Base-by-base conservation (phyloP, 2,888 invertebrate species). In the Sesia bembeciformis region DNA sequence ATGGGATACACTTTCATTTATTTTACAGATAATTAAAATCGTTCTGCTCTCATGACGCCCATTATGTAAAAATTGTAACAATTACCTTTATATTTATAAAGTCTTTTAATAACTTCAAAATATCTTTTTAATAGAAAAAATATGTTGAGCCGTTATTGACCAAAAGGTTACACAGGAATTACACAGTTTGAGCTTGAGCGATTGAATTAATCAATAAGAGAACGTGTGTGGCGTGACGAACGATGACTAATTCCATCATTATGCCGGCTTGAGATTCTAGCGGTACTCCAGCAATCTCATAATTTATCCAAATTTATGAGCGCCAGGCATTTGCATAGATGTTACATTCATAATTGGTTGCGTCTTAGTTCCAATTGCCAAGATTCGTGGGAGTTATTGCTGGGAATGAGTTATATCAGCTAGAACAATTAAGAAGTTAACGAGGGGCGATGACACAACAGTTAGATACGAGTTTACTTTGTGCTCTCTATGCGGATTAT, bases 241-340 rank as follows among this genome's bases (percentile, higher is more conserved):
- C 66, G 69, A 72, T 78, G 79, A 84, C 72, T 79, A 78, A 84
- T 82, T 73, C 58, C 67, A 64, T 63, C 66, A 78, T 80, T 77
- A 78, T 70, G 68, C 66, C 66, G 67, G 46, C 46, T 8, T 46
- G 64, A 78, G 72, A 72, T 70, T 76, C 69, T 76, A 85, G 84
- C 84, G 79, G 84, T 75, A 78, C 72, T 62, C 58, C 53, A 61
- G 61, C 66, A 72, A 70, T 69, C 71, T 58, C 65, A 71, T 76
- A 74, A 76, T 63, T 75, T 71, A 77, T 70, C 70, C 64, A 66
- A 71, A 78, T 78, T 78, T 77, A 78, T 76, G 65, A 53, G 40
- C 54, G 40, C 51, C 50, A 38, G 50, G 39, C 39, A 50, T 50
- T 50, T 50, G 50, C 50, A 50, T 50, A 50, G 38, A 50, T n/a